Evolutionary conservation across 2,797 vertebrate species (phyloP).

Genomic region (Trachurus trachurus): DNA sequence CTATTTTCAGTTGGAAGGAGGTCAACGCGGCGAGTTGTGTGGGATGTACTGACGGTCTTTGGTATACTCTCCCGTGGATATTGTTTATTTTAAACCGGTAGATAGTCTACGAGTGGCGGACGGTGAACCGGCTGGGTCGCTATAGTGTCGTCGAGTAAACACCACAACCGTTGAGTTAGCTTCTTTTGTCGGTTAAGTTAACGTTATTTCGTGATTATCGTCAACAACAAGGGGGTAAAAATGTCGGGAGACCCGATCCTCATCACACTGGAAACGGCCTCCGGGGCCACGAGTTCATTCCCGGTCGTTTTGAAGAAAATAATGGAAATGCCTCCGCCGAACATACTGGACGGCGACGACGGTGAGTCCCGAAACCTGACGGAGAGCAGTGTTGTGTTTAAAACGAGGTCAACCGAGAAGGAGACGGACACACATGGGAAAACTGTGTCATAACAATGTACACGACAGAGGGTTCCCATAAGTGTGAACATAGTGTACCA

Average conservation of each 20-base stretch:
- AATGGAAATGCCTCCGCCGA: conserved; percentile 92
- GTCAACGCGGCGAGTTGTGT: rapidly evolving
- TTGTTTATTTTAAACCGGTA: not conserved
- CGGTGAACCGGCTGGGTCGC: not conserved
- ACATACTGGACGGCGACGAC: conserved; percentile 86
- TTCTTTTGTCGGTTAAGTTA: not conserved
- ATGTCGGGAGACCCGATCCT: conserved; percentile 76
- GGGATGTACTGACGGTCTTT: rapidly evolving
- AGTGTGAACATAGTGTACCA: no score
- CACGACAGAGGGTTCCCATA: no score
- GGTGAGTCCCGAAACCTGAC: conserved; percentile 80
- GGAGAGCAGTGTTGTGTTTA: no score
- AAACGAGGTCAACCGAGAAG: conserved; percentile 2
- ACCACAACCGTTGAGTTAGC: not conserved
- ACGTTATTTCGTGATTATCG: not conserved
- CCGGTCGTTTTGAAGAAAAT: conserved; percentile 93
- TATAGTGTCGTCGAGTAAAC: not conserved
- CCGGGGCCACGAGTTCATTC: conserved; percentile 78
- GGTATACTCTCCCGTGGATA: not conserved
- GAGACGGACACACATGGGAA: no score
- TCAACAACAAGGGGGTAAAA: conserved; percentile 14
- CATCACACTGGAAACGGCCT: conserved; percentile 53
- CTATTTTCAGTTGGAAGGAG: conserved; percentile 22
- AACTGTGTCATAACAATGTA: no score
- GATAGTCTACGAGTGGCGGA: no score